Evolutionary conservation across 2,797 vertebrate genomes (phyloP).

Genomic region (Prionace glauca): DNA sequence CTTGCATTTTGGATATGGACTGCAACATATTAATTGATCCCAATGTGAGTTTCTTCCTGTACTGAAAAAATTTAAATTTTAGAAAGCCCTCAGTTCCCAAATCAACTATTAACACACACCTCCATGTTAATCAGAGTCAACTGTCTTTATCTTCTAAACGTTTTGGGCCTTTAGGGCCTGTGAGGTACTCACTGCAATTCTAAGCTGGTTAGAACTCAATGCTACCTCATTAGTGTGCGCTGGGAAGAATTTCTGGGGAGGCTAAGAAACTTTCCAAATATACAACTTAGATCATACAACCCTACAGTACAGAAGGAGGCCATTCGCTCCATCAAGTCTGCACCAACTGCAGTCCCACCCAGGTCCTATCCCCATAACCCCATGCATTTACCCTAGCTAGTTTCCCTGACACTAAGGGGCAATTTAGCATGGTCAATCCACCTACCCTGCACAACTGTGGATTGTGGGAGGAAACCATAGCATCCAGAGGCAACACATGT

Average conservation of each 20-base stretch:
- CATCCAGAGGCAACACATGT: too few relatives aligned
- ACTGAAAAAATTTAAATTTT: not conserved
- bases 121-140: not conserved
- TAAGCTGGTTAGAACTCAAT: not conserved
- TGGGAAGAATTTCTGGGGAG: not conserved
- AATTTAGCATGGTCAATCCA: too few relatives aligned
- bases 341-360: too few relatives aligned
- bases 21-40: not conserved
- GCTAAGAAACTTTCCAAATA: not conserved
- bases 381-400: too few relatives aligned
- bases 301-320: too few relatives aligned
- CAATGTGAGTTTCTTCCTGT: not conserved
- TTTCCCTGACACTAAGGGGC: too few relatives aligned
- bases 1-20: not conserved
- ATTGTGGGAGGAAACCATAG: too few relatives aligned
- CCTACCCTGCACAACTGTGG: too few relatives aligned
- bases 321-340: too few relatives aligned
- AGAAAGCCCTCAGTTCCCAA: not conserved
- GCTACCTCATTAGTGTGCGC: not conserved
- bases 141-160: not conserved
- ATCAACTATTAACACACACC: not conserved
- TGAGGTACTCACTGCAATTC: not conserved
- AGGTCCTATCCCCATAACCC: too few relatives aligned
- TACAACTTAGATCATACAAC: not conserved
- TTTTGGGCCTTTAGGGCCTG: not conserved